Evolutionary conservation across 2,797 vertebrate genomes (phyloP), one percentile per base, ranked within the genome.

Genomic region (Cynodonichthys magdalenae): DNA sequence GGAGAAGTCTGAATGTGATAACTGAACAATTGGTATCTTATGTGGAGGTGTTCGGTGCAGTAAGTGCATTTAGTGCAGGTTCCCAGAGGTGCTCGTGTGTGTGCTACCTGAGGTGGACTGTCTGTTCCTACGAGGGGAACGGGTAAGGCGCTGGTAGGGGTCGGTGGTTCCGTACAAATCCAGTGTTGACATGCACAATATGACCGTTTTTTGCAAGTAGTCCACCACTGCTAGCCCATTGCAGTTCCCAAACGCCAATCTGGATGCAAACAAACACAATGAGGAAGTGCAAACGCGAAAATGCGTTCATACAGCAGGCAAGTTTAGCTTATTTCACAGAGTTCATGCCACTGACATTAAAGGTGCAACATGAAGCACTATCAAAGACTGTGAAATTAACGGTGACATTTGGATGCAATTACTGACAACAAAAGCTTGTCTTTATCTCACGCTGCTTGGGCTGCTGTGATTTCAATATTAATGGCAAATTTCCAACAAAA

Each of bases 181-280:
- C 82, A 96, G 79, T 19, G 94, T 98, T 24, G 95, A 96, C 95
- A 97, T 94, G 86, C 96, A 97, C 83, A 99, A 88, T 63, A 99
- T 80, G 41, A 97, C 77, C 44, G 90, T 96, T 93, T 96, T 99
- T 94, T 99, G 97, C 79, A 98, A 92, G 83, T 96, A 98, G 93
- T 99, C 97, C 89, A 99, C 95, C 66, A 99, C 93, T 0, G 93
- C 96, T 63, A 99, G 90, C 65, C 97, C 97, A 66, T 93, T 97
- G 86, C 95, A 95, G 88, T 96, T 99, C 71, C 98, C 97, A 89
- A 99, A 94, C 58, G 97, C 96, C 91, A 99, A 90, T 74, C 98
- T 99, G 83, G 53, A 79, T 41, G 55, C 45, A 66, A 45, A 57
- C 60, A 65, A 47, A 63, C 57, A 61, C 39, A 42, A 24, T 34